Percentiles rank a stretch among this genome's conserved stretches.
These are phyloP conservation scores for Hemiscyllium ocellatum DNA, from an alignment of 2,113 vertebrate species.

Conservation along the genomic window DNA sequence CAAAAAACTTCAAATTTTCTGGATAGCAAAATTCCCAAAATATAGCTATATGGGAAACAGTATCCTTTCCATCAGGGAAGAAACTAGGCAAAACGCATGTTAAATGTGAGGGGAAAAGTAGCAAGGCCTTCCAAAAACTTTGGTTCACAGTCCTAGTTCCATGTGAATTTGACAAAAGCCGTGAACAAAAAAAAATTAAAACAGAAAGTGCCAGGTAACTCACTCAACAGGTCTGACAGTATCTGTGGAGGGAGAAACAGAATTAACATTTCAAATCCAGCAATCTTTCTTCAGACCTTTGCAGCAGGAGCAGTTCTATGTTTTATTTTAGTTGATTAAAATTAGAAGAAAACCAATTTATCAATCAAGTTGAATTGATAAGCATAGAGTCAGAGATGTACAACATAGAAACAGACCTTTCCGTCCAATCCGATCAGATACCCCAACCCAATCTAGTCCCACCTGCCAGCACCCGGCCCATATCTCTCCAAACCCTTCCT, in stretches of 20 bases:
- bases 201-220: no score
- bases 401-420: no score
- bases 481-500: no score
- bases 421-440: no score
- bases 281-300: no score
- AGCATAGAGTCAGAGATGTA: no score
- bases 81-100: background rate
- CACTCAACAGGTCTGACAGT: no score
- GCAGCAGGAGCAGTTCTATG: no score
- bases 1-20: background rate
- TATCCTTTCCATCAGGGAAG: background rate
- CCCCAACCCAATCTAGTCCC: no score
- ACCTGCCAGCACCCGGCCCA: no score
- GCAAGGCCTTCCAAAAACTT: background rate
- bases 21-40: background rate
- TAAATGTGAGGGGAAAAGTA: background rate
- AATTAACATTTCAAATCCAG: no score
- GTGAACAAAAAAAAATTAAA: background rate
- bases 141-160: background rate
- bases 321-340: background rate
- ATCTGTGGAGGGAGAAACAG: no score
- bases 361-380: background rate
- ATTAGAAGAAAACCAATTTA: background rate
- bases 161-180: background rate
- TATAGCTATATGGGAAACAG: background rate